Conservation (phyloP, 2,797 vertebrate species). For the Argyrosomus regius region DNA sequence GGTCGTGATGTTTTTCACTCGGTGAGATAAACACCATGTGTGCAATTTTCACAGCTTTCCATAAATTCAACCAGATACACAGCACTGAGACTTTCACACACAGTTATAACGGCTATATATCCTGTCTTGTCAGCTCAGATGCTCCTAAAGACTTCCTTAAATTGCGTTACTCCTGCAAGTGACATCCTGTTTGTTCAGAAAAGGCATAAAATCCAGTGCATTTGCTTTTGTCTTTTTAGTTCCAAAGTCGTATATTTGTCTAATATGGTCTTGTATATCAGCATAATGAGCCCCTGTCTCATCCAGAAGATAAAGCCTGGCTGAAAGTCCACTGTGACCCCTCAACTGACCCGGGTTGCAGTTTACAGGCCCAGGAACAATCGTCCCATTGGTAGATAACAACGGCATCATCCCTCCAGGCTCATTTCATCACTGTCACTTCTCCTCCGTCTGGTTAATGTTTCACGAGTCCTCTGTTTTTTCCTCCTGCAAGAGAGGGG, state of each 20-base stretch:
- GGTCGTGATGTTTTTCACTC: conserved; percentile 75
- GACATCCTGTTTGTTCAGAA: conserved; percentile 25
- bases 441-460: conserved; percentile 82
- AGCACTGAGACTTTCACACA: conserved; percentile 48
- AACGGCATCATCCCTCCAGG: conserved; percentile 78
- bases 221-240: conserved; percentile 32
- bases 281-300: conserved; percentile 69
- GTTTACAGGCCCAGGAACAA: conserved; percentile 81
- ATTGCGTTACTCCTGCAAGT: neutral
- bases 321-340: conserved; percentile 77
- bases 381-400: conserved; percentile 79
- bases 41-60: conserved; percentile 70
- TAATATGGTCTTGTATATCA: conserved; percentile 60
- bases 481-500: conserved; percentile 50
- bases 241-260: conserved; percentile 52
- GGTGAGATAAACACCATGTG: conserved; percentile 78
- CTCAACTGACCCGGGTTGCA: conserved; percentile 75
- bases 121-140: conserved; percentile 22
- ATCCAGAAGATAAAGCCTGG: conserved; percentile 59
- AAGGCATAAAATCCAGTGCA: conserved; percentile 9
- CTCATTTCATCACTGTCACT: conserved; percentile 83
- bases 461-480: conserved; percentile 77
- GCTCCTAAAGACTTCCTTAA: conserved; percentile 8
- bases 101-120: conserved; percentile 21
- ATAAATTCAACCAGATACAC: conserved; percentile 61